A percentile compares a stretch with the other conserved stretches of the same genome.
Evolutionary conservation across 1,140 invertebrate genomes (phyloP).

Genomic region (Cydia splendana): DNA sequence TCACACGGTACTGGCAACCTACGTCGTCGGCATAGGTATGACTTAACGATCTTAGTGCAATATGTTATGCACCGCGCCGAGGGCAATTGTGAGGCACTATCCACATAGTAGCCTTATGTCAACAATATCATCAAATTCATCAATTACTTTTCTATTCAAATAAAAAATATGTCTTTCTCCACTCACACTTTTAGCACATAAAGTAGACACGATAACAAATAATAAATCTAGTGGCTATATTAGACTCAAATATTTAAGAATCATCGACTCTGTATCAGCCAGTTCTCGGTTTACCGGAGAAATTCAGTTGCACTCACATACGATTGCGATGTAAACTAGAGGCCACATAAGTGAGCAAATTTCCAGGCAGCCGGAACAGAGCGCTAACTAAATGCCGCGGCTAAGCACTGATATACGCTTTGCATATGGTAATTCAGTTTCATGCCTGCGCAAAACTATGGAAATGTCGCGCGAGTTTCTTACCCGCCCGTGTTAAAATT

Average conservation of each 20-base stretch:
- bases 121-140: no score
- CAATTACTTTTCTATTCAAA: no score
- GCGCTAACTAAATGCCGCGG: constrained; percentile 18
- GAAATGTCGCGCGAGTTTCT: constrained; percentile 51
- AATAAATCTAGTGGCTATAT: not conserved
- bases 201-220: not conserved
- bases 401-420: constrained; percentile 46
- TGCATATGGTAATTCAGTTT: constrained; percentile 55
- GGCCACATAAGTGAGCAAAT: constrained; percentile 34
- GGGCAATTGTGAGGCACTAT: no score
- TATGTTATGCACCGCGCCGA: no score
- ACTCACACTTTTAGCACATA: no score
- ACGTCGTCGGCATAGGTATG: no score
- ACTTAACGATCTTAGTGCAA: no score
- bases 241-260: not conserved
- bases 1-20: no score
- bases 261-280: not conserved
- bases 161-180: no score
- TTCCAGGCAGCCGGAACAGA: constrained; percentile 27
- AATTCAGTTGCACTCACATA: not conserved
- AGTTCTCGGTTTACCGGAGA: not conserved
- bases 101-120: no score
- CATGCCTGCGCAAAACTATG: constrained; percentile 46
- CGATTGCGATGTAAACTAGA: constrained; percentile 8
- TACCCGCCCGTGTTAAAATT: constrained; percentile 57